Percentiles rank a stretch among this genome's conserved stretches.
These are phyloP conservation scores for Etheostoma nigrum DNA, from an alignment of 2,797 vertebrate genomes.

Conservation along the genomic window DNA sequence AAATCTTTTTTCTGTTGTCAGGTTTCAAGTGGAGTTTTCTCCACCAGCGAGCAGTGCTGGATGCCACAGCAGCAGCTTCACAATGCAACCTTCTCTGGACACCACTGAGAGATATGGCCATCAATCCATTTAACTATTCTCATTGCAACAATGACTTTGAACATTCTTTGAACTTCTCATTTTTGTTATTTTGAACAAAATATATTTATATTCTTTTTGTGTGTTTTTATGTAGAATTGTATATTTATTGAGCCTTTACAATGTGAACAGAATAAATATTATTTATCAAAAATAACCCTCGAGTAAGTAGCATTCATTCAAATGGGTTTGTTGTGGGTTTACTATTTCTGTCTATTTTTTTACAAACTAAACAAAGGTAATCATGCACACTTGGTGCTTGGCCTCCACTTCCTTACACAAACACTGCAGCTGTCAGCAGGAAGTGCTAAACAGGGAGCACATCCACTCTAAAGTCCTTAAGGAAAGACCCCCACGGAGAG, in stretches of 20 bases:
- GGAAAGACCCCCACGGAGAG: conserved; percentile 77
- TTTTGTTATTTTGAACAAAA: conserved; percentile 67
- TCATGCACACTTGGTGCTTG: conserved; percentile 7
- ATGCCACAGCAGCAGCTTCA: conserved; percentile 27
- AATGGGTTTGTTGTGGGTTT: background rate
- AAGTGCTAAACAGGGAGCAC: conserved; percentile 76
- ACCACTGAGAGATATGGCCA: conserved; percentile 48
- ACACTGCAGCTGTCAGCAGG: conserved; percentile 62
- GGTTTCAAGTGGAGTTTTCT: conserved; percentile 60
- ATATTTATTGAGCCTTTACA: conserved; percentile 72
- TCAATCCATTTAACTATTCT: conserved; percentile 24
- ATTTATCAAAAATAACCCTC: conserved; percentile 51
- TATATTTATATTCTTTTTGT: conserved; percentile 14
- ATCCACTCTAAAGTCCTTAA: conserved; percentile 73
- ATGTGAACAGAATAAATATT: conserved; percentile 68
- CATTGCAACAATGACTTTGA: conserved; percentile 73
- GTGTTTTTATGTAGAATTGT: conserved; percentile 65
- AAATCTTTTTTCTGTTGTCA: conserved; percentile 45
- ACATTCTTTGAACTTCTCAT: conserved; percentile 1
- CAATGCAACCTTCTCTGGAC: conserved; percentile 57
- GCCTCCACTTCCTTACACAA: conserved; percentile 56
- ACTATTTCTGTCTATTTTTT: background rate
- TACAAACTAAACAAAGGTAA: conserved; percentile 3
- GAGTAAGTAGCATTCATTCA: background rate
- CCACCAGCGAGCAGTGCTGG: conserved; percentile 68